Percentiles rank a stretch among this genome's conserved stretches.
Conservation (phyloP, 2,797 vertebrate genomes). For the Sebastes goodei region DNA sequence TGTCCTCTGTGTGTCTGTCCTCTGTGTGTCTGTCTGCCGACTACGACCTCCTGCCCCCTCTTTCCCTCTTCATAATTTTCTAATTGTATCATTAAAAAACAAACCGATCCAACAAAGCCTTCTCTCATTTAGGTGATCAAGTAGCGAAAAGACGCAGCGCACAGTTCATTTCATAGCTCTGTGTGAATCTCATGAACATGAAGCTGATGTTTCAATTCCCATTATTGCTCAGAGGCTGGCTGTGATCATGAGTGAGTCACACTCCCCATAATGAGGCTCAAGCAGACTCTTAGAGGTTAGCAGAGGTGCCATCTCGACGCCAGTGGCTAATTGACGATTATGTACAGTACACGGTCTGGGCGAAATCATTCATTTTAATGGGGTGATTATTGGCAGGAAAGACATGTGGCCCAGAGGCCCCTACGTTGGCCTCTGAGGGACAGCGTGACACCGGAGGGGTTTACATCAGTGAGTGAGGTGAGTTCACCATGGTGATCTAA, state of each 20-base stretch:
- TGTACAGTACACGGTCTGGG: conserved; percentile 77
- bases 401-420: conserved; percentile 70
- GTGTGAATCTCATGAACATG: conserved; percentile 40
- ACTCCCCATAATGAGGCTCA: conserved; percentile 65
- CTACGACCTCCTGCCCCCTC: background rate
- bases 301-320: conserved; percentile 69
- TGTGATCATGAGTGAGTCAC: conserved; percentile 69
- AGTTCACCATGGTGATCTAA: conserved; percentile 80
- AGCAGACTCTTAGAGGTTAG: conserved; percentile 69
- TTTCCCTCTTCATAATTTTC: background rate
- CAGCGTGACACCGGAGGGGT: conserved; percentile 60
- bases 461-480: conserved; percentile 76
- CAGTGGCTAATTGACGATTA: conserved; percentile 81
- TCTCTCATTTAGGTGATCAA: conserved; percentile 29
- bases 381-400: conserved; percentile 83
- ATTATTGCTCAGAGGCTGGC: conserved; percentile 53
- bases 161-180: conserved; percentile 35
- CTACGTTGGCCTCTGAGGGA: conserved; percentile 64
- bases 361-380: conserved; percentile 82
- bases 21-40: background rate
- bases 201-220: conserved; percentile 51
- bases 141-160: conserved; percentile 5
- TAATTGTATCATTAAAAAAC: conserved; percentile 46
- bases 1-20: background rate
- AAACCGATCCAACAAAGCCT: background rate